Percentiles rank a stretch among this genome's conserved stretches.
phyloP scores from a whole-genome alignment of 2,797 vertebrate species.

The Molossus molossus region DNA sequence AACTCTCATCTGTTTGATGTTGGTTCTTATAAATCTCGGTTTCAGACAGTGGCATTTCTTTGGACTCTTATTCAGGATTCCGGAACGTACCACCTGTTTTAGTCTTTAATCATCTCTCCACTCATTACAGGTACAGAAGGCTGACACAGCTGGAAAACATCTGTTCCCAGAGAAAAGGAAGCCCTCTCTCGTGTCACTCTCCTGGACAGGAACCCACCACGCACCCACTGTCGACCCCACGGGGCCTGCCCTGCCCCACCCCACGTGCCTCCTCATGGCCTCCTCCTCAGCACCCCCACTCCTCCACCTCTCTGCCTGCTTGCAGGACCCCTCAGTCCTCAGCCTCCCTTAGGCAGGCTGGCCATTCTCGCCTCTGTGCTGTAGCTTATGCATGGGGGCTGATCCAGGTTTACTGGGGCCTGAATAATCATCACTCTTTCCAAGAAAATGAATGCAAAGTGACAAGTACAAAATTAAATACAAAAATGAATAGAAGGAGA shows the following conservation, averaged over 20 bases:
- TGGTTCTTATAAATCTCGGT: constrained; percentile 58
- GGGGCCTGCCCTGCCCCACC: no score
- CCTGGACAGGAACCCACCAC: background rate
- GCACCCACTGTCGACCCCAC: rapidly evolving
- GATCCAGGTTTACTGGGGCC: background rate
- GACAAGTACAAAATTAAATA: constrained; percentile 38
- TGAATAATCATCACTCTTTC: background rate
- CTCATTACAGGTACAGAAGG: constrained; percentile 73
- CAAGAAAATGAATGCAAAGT: constrained; percentile 52
- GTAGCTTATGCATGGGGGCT: background rate
- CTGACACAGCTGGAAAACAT: constrained; percentile 68
- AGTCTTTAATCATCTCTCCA: constrained; percentile 67
- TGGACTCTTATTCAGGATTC: constrained; percentile 73
- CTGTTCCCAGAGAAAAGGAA: constrained; percentile 57
- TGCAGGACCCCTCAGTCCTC: background rate
- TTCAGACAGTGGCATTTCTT: constrained; percentile 66
- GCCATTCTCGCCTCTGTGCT: background rate
- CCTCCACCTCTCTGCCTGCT: background rate
- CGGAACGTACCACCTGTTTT: constrained; percentile 64
- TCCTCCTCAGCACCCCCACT: rapidly evolving
- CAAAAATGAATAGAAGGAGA: constrained; percentile 24
- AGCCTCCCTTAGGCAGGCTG: background rate
- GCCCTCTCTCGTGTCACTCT: background rate
- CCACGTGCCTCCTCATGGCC: rapidly evolving
- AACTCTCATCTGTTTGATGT: constrained; percentile 16